Evolutionary conservation across 1,140 invertebrate genomes (phyloP), one percentile per base, ranked within the genome.

Genomic region (Manduca sexta): DNA sequence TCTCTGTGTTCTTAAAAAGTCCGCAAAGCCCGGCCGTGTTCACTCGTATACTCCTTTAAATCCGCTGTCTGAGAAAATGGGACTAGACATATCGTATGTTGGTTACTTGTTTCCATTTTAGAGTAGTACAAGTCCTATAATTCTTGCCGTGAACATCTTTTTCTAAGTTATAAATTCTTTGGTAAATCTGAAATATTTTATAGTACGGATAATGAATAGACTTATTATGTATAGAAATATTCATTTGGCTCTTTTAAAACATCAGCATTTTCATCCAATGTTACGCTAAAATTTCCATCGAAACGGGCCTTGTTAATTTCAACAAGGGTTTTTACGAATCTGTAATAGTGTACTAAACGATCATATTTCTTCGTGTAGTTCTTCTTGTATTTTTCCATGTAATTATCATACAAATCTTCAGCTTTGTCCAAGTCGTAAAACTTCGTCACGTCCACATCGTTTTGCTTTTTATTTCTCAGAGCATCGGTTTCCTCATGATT

Each of bases 301-400:
- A 62, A 51, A 40, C 53, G 39, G n/a, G 55, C 49, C 55, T 53
- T 65, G 40, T 74, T 74, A n/a, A 62, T 46, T 39, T 67, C 60
- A 3, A 60, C 61, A 3, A 74, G 29, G 3, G 68, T 64, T 56
- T 74, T 69, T 0, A 71, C 51, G 37, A 74, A 74, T 49, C 58
- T 69, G 17, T 60, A 69, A 50, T 49, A 73, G 41, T 66, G 58
- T 10, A 59, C 34, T 10, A 30, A 39, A 10, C 46, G 33, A 6
- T 71, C 52, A 1, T 53, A 44, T 29, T 54, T 55, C 17, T 55
- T 65, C 5, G 53, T 62, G 1, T 42, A 15, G 18, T 57, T 60
- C 16, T 45, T 56, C 2, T 54, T 29, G 18, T 49, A 53, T 30
- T 57, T 58, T 21, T 44, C 16, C 17, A 60, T 39, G 26, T 51